Evolutionary conservation across 64 coral and sea anemone genomes (phyloP), one percentile per base, ranked within the genome.

Genomic region (Stichodactyla helianthus): DNA sequence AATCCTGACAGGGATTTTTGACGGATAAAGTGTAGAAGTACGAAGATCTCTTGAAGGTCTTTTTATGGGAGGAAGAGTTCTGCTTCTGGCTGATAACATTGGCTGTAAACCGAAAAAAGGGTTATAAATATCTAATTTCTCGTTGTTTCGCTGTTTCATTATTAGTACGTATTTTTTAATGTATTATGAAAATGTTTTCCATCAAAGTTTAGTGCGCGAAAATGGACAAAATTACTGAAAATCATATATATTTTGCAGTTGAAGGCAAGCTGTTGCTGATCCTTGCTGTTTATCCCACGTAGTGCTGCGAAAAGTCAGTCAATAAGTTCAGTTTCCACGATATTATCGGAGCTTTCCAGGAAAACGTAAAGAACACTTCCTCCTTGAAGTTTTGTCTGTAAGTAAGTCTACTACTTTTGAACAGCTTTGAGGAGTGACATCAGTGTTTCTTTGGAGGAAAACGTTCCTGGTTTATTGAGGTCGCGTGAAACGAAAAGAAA

Each of bases 21-120:
- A 81, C 0, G 77, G 77, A 35, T 79, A 68, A 68, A 68, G 4
- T 22, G 9, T 68, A 68, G 63, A 23, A 11, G 22, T 74, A 13
- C 68, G 25, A 19, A 74, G 12, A 74, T 74, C 6, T 52, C 50
- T 81, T 81, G 78, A 19, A 52, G 50, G 7, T 81, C 52, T 51
- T 7, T 54, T 54, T 17, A 81, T 51, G 0, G 78, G 78, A 20
- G 78, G 78, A 0, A 81, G 50, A 81, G 78, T 51, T 81, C 52
- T 81, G 17, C 52, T 81, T 54, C 78, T 52, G 6, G 15, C 15
- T n/a, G 52, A 81, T 16, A 81, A 15, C 35, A 81, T 81, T 54
- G 78, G 78, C 53, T 81, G 78, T 54, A 81, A 81, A 54, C 78
- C 78, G 17, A 17, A 52, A 54, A 81, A 81, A 11, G 78, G 78